Conservation (phyloP, 2,888 invertebrate genomes). For the Lordiphosa andalusiaca region DNA sequence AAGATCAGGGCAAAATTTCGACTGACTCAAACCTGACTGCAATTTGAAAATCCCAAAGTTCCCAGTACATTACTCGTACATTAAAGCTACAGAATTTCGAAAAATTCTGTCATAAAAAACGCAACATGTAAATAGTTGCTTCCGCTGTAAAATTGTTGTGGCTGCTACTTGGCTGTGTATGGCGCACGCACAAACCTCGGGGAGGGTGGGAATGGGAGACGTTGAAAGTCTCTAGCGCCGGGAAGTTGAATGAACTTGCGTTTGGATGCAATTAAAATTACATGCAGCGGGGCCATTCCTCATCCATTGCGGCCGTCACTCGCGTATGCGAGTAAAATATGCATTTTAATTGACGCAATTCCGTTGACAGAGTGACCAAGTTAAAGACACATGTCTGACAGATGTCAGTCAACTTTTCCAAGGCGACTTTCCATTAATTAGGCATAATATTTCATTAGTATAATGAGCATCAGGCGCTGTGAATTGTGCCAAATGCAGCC, state of each 20-base stretch:
- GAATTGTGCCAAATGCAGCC: conserved; percentile 60
- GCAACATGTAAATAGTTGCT: conserved; percentile 51
- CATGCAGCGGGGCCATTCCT: conserved; percentile 38
- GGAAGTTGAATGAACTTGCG: conserved; percentile 68
- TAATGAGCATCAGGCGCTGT: conserved; percentile 62
- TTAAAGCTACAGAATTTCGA: conserved; percentile 32
- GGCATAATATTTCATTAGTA: conserved; percentile 69
- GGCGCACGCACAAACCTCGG: neutral
- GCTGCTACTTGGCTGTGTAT: conserved; percentile 12
- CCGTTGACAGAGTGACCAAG: conserved; percentile 71
- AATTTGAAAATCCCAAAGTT: no score
- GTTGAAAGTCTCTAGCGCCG: conserved; percentile 9
- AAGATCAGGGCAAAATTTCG: no score
- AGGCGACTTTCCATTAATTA: conserved; percentile 71
- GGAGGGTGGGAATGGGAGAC: conserved; percentile 3
- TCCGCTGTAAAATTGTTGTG: conserved; percentile 35
- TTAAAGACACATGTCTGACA: conserved; percentile 73
- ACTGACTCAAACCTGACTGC: no score
- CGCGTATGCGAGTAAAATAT: conserved; percentile 21
- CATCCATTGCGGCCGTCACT: conserved; percentile 38
- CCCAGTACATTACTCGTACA: conserved; percentile 1
- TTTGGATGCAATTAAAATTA: conserved; percentile 71
- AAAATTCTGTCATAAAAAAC: conserved; percentile 39
- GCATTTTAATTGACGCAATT: conserved; percentile 69
- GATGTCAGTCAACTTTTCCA: conserved; percentile 46